Evolutionary conservation across 2,113 vertebrate genomes (phyloP), one percentile per base, ranked within the genome.

Genomic region (Tragelaphus scriptus): DNA sequence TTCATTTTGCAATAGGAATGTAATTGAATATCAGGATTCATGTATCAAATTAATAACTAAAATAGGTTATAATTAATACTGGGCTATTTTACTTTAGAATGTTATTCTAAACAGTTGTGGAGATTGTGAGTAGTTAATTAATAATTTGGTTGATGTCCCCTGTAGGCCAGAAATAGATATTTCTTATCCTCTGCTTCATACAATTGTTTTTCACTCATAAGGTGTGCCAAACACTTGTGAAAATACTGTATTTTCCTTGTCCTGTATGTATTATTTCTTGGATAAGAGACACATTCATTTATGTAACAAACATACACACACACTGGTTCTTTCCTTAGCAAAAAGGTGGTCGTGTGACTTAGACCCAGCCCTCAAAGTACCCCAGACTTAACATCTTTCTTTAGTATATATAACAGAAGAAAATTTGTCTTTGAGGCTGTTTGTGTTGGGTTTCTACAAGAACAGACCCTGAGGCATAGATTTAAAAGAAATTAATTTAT

Each of bases 11-110:
- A 86, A 85, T 56, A 90, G 15, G 30, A 6, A 58, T 49, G 32
- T 85, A 88, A 91, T 91, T 93, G 94, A 91, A 91, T 91, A 56
- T 36, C 23, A 96, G 26, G 19, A 44, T 56, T 77, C 28, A 56
- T 90, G 12, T 10, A 92, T 92, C 51, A 96, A 96, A 88, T 84
- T 84, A 92, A 85, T 88, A 94, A 4, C 47, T 89, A 75, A 92
- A 51, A 86, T 82, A 58, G 30, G 5, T 93, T 61, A 36, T 5
- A 84, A 92, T 59, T 90, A 26, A 40, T 91, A 81, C 25, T 93
- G 56, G 25, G n/a, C 49, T 92, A 75, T 32, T 91, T n/a, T 88
- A n/a, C 59, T 6, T 56, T 13, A 49, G 15, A 75, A 56, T 87
- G 9, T 82, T 82, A 51, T 3, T 92, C 36, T 93, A 56, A 95